Percentiles rank a stretch among this genome's conserved stretches.
phyloP scores from a whole-genome alignment of 1,140 invertebrate species.

The Ridgeia piscesae region DNA sequence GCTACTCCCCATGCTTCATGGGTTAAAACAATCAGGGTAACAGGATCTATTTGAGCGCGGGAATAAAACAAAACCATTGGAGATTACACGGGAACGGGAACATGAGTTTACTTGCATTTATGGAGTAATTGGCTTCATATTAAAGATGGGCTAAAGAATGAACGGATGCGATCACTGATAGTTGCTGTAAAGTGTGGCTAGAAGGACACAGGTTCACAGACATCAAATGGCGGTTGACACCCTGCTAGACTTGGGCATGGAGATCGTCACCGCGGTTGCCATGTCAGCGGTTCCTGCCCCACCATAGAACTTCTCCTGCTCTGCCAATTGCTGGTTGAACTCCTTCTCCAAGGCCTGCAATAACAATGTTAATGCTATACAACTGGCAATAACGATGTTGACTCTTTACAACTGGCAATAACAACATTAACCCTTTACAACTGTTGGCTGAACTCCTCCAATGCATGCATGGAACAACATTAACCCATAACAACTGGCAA shows the following conservation, averaged over 20 bases:
- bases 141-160: not conserved
- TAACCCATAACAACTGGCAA: too few species aligned
- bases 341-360: conserved; percentile 80
- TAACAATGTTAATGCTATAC: not conserved
- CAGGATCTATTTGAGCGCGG: not conserved
- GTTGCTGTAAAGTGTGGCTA: not conserved
- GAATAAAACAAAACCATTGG: not conserved
- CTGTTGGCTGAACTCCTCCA: too few species aligned
- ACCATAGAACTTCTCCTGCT: conserved; percentile 77
- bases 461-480: too few species aligned
- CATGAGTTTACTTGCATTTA: not conserved
- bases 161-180: not conserved
- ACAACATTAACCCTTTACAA: too few species aligned
- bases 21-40: not conserved
- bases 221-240: not conserved
- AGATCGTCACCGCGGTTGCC: not conserved
- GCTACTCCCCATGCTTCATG: not conserved
- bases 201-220: not conserved
- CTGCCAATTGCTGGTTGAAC: conserved; percentile 77
- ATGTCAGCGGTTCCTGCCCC: not conserved
- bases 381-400: too few species aligned
- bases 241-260: conserved; percentile 3
- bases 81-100: not conserved
- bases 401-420: too few species aligned
- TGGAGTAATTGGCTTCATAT: not conserved